Percentiles rank a stretch among this genome's conserved stretches.
phyloP scores from a whole-genome alignment of 1,140 invertebrate genomes.

The Nebria ingens region DNA sequence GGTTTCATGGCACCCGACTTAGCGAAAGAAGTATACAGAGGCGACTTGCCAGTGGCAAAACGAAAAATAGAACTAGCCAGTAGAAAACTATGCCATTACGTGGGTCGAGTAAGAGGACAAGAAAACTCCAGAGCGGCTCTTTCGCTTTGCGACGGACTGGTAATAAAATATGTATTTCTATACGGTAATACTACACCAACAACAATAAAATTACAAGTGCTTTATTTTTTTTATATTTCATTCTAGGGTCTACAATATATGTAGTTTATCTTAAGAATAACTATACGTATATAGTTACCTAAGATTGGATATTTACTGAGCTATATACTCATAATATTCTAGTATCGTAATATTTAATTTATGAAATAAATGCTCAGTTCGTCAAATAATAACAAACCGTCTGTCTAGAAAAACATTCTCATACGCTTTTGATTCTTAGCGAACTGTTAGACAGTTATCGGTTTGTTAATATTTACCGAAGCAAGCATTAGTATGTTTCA shows the following conservation, averaged over 20 bases:
- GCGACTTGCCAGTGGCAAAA: slow-evolving; percentile 19
- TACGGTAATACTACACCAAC: slow-evolving; percentile 7
- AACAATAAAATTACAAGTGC: neutral
- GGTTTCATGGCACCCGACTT: slow-evolving; percentile 44
- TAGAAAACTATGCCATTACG: slow-evolving; percentile 43
- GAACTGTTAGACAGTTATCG: too few relatives aligned
- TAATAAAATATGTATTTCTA: slow-evolving; percentile 34
- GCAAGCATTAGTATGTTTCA: too few relatives aligned
- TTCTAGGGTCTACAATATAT: neutral
- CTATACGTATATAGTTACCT: too few relatives aligned
- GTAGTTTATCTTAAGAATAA: too few relatives aligned
- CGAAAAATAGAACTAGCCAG: slow-evolving; percentile 19
- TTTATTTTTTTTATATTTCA: slow-evolving; percentile 1
- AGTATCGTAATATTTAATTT: too few relatives aligned
- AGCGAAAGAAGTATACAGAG: slow-evolving; percentile 40
- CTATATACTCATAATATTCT: too few relatives aligned
- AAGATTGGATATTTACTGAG: too few relatives aligned
- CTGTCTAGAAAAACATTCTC: too few relatives aligned
- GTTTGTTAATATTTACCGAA: too few relatives aligned
- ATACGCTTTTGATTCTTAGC: too few relatives aligned
- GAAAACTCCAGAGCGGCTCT: slow-evolving; percentile 41
- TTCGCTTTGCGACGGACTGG: slow-evolving; percentile 52
- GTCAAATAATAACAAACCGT: too few relatives aligned
- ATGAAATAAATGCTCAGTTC: too few relatives aligned
- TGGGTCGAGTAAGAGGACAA: slow-evolving; percentile 40